Conservation (phyloP, 2,888 invertebrate species). For the Danaus chrysippus region DNA sequence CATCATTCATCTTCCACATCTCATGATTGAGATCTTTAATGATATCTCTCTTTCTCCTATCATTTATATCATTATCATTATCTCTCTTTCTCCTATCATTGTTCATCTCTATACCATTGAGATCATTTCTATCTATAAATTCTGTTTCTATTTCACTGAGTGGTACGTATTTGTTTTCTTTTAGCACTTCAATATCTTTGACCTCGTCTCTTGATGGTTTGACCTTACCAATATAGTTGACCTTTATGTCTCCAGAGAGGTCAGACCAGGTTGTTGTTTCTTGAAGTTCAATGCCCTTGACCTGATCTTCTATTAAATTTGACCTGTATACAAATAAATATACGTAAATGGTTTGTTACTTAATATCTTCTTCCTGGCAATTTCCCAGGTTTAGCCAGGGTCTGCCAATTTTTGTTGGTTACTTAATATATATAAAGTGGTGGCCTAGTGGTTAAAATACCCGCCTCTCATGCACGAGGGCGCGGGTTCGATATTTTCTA, state of each 20-base stretch:
- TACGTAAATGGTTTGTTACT: too few relatives aligned
- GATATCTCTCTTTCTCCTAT: constrained; percentile 32
- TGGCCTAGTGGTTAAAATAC: too few relatives aligned
- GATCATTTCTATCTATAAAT: constrained; percentile 11
- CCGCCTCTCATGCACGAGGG: too few relatives aligned
- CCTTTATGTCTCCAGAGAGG: constrained; percentile 61
- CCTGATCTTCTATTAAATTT: too few relatives aligned
- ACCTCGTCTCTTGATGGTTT: constrained; percentile 46
- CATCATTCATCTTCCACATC: constrained; percentile 18
- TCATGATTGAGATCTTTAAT: constrained; percentile 24
- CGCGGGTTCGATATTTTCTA: too few relatives aligned
- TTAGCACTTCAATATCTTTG: constrained; percentile 51
- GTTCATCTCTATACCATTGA: constrained; percentile 10
- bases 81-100: constrained; percentile 22
- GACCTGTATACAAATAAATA: too few relatives aligned
- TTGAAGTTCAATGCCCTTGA: constrained; percentile 12
- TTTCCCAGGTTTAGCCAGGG: too few relatives aligned
- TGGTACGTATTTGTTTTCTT: constrained; percentile 48
- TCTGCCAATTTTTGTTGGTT: too few relatives aligned
- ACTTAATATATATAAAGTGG: too few relatives aligned
- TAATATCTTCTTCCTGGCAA: too few relatives aligned
- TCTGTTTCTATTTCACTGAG: constrained; percentile 36
- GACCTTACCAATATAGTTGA: constrained; percentile 52
- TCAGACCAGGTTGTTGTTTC: constrained; percentile 47
- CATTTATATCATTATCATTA: constrained; percentile 22